Conservation (phyloP, 2,797 vertebrate genomes). For the Oryzias sinensis region DNA sequence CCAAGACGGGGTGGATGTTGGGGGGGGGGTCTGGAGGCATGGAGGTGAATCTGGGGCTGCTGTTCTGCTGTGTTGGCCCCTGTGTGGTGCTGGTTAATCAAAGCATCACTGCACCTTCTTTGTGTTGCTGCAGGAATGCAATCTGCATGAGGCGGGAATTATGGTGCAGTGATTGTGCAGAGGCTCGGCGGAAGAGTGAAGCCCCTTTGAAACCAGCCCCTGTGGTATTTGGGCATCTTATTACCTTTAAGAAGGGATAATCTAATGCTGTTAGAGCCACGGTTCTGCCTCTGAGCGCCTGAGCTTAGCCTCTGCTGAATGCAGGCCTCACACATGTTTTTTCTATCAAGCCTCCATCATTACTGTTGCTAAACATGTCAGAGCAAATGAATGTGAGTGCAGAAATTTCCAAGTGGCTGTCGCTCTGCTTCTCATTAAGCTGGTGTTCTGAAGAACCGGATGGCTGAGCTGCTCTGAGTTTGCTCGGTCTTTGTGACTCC, state of each 20-base stretch:
- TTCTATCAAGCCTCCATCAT: constrained; percentile 45
- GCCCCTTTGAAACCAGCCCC: constrained; percentile 5
- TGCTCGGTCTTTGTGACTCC: constrained; percentile 49
- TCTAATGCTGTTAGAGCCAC: constrained; percentile 6
- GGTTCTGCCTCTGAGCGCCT: too few relatives aligned
- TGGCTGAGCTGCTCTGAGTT: constrained; percentile 60
- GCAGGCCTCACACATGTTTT: constrained; percentile 42
- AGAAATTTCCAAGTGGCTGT: constrained; percentile 58
- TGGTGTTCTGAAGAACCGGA: constrained; percentile 44
- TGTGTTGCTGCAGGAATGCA: constrained; percentile 58
- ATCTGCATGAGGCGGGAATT: constrained; percentile 47
- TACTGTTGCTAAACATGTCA: constrained; percentile 61
- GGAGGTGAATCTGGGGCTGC: constrained; percentile 58
- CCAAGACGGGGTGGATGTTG: constrained; percentile 56
- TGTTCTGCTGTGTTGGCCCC: constrained; percentile 72
- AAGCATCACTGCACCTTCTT: constrained; percentile 65
- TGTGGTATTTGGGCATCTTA: not conserved
- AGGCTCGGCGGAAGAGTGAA: constrained; percentile 43
- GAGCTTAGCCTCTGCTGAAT: constrained; percentile 12
- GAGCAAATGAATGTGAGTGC: constrained; percentile 49
- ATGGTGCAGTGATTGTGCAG: constrained; percentile 47
- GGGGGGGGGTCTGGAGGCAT: constrained; percentile 43
- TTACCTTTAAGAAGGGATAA: constrained; percentile 8
- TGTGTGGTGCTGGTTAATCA: constrained; percentile 71
- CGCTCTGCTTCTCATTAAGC: constrained; percentile 64